Conservation (phyloP, 2,797 vertebrate genomes). For the Mormyrops boulengeri region DNA sequence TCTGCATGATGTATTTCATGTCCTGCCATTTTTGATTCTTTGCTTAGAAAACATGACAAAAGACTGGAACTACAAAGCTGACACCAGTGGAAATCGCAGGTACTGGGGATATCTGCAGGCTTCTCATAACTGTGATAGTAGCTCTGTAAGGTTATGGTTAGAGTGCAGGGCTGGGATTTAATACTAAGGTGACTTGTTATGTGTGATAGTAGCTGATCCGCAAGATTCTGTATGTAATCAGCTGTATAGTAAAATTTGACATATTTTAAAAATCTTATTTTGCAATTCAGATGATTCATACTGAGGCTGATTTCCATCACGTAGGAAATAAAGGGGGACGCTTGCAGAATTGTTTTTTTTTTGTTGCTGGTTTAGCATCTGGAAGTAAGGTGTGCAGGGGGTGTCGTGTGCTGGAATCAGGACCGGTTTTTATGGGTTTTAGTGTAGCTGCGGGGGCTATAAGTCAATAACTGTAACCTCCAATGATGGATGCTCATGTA, state of each 20-base stretch:
- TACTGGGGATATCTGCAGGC: not conserved
- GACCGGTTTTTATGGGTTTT: constrained; percentile 53
- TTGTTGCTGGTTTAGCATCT: not conserved
- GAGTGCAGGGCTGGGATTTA: not conserved
- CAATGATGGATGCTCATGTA: not conserved
- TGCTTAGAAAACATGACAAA: not conserved
- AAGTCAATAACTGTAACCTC: constrained; percentile 22
- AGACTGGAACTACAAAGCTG: not conserved
- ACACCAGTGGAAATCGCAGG: not conserved
- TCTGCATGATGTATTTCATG: not conserved
- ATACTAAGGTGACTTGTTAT: not conserved
- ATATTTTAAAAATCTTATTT: not conserved
- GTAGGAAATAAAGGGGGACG: not conserved
- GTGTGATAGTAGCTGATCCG: not conserved
- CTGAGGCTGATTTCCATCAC: not conserved
- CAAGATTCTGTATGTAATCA: not conserved
- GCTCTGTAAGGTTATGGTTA: not conserved
- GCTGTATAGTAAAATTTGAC: not conserved
- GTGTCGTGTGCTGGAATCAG: constrained; percentile 30
- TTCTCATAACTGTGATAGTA: not conserved
- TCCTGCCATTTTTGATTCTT: not conserved
- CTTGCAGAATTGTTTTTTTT: not conserved
- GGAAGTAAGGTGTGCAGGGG: not conserved
- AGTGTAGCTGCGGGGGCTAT: constrained; percentile 41
- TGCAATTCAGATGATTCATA: not conserved